Conservation (phyloP, 2,113 vertebrate genomes). For the Emydura subglobosa region DNA sequence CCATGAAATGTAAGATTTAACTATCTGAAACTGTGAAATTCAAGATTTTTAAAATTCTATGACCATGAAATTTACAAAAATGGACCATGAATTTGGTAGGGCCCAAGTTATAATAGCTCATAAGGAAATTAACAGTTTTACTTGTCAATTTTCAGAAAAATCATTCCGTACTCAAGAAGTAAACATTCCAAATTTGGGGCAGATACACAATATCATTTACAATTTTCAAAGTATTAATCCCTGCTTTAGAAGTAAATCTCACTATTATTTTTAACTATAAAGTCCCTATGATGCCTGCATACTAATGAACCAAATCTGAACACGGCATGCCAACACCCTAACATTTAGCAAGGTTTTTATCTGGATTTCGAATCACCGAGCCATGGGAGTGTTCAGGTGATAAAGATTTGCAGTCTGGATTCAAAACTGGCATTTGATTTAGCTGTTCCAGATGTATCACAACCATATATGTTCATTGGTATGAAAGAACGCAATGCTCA, state of each 20-base stretch:
- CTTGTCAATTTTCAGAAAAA: not conserved
- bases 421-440: not conserved
- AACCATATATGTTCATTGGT: rapidly evolving
- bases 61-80: too few species aligned
- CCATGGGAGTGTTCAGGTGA: not conserved
- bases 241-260: not conserved
- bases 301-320: not conserved
- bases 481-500: rapidly evolving
- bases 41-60: too few species aligned
- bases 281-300: not conserved
- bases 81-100: too few species aligned
- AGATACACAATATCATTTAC: not conserved
- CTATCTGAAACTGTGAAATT: too few species aligned
- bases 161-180: not conserved
- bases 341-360: not conserved
- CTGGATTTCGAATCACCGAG: not conserved
- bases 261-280: not conserved
- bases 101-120: not conserved
- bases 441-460: not conserved
- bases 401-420: not conserved
- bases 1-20: too few species aligned
- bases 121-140: not conserved
- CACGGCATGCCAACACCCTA: not conserved
- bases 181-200: not conserved
- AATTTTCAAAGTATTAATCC: not conserved